These are phyloP conservation scores for Enteromius viviparus DNA, from an alignment of 2,797 vertebrate genomes.

Conservation along the genomic window DNA sequence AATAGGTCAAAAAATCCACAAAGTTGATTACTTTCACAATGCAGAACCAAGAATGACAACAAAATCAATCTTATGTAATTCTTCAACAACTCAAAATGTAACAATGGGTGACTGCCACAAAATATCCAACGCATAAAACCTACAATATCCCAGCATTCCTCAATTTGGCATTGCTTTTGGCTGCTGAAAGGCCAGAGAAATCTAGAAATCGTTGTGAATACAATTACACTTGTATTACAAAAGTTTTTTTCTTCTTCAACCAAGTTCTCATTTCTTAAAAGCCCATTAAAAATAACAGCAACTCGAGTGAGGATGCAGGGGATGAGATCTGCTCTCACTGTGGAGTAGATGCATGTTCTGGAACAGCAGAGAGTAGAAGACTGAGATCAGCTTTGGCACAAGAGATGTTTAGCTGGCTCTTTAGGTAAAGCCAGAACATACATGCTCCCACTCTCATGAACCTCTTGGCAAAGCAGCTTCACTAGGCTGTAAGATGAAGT, in stretches of 20 bases:
- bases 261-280: neutral
- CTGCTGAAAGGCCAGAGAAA: neutral
- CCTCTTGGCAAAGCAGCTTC: conserved; percentile 18
- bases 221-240: too few species aligned
- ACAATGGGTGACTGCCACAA: neutral
- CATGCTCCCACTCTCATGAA: neutral
- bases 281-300: neutral
- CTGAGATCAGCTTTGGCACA: conserved; percentile 48
- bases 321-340: conserved; percentile 2
- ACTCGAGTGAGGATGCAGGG: neutral
- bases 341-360: conserved; percentile 9
- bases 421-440: conserved; percentile 44
- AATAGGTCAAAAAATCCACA: neutral
- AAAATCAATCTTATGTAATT: neutral
- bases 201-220: neutral
- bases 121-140: neutral
- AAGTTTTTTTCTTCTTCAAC: neutral
- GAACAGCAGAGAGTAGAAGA: conserved; percentile 27
- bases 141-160: neutral
- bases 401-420: conserved; percentile 37
- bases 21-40: neutral
- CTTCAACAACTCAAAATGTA: neutral
- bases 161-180: conserved; percentile 7
- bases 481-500: conserved; percentile 34
- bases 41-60: neutral